Evolutionary conservation across 2,888 invertebrate species (phyloP).

Genomic region (Ametastegia equiseti): DNA sequence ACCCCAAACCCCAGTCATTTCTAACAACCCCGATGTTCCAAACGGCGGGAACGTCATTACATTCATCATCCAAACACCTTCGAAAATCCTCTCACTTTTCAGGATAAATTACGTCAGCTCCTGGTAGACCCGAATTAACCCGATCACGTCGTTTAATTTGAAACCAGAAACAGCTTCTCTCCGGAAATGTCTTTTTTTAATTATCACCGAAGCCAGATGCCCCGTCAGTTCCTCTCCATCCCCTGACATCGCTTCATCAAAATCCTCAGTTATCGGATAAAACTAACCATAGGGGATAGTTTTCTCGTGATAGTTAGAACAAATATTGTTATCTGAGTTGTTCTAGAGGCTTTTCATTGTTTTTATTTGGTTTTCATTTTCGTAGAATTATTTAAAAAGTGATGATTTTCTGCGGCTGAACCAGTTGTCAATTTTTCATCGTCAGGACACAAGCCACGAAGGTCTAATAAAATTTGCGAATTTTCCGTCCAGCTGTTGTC

Average conservation of each 20-base stretch:
- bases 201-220: not conserved
- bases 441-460: too few species aligned
- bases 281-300: too few species aligned
- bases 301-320: too few species aligned
- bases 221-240: not conserved
- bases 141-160: conserved; percentile 31
- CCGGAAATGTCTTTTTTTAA: conserved; percentile 1
- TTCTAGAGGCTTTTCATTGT: too few species aligned
- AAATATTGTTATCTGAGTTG: too few species aligned
- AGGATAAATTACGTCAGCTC: conserved; percentile 33
- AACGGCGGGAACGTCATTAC: conserved; percentile 56
- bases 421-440: too few species aligned
- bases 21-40: conserved; percentile 1
- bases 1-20: conserved; percentile 54
- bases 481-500: too few species aligned
- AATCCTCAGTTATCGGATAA: not conserved
- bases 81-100: conserved; percentile 47
- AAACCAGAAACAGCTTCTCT: not conserved
- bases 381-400: too few species aligned
- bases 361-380: too few species aligned
- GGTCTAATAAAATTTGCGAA: too few species aligned
- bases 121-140: not conserved
- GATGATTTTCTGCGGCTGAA: too few species aligned
- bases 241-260: not conserved
- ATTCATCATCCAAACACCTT: conserved; percentile 66